phyloP scores from a whole-genome alignment of 2,113 vertebrate species.

The Urocynchramus pylzowi region DNA sequence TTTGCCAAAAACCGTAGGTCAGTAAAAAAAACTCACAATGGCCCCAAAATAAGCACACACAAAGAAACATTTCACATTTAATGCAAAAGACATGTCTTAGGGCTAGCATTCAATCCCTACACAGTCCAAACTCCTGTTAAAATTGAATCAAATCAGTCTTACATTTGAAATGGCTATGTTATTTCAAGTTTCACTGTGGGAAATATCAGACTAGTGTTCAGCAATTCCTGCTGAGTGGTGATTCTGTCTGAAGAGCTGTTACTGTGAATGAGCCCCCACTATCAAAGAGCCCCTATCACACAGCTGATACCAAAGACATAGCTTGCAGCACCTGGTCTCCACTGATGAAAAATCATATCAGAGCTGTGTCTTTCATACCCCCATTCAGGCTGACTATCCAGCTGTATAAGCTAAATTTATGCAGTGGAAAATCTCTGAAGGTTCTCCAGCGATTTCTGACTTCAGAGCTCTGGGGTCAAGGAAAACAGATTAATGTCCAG shows the following conservation, averaged over 20 bases:
- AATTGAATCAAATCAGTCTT: conserved; percentile 4
- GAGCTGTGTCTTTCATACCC: background rate
- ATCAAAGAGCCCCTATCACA: background rate
- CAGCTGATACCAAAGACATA: background rate
- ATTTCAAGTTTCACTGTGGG: background rate
- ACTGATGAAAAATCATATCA: background rate
- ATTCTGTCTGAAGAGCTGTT: background rate
- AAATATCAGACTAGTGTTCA: background rate
- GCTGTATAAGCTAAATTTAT: background rate
- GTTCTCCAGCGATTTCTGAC: background rate
- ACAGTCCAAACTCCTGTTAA: conserved; percentile 58
- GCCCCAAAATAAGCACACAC: background rate
- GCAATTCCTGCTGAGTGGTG: background rate
- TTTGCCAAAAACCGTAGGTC: background rate
- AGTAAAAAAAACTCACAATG: background rate
- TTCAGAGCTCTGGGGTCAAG: background rate
- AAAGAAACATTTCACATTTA: conserved; percentile 5
- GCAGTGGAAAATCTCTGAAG: background rate
- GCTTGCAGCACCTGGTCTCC: background rate
- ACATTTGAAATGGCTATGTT: background rate
- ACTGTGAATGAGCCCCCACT: background rate
- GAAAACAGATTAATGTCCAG: background rate
- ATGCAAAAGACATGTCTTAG: background rate
- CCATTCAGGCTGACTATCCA: background rate
- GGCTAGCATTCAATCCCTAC: conserved; percentile 21